Evolutionary conservation across 2,888 invertebrate genomes (phyloP).

Genomic region (Cantharis rustica): DNA sequence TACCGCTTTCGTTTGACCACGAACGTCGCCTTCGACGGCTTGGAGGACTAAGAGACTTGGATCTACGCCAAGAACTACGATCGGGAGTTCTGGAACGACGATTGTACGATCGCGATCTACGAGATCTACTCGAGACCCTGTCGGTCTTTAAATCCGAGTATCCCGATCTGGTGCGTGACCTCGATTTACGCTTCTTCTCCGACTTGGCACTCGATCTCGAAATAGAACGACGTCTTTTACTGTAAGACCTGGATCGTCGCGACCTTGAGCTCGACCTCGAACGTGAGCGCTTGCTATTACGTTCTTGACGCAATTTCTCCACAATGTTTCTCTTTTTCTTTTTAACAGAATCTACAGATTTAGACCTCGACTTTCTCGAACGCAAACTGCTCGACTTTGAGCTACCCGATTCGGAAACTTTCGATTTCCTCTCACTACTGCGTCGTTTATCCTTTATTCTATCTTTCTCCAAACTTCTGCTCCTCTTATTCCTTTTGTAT

Average conservation of each 20-base stretch:
- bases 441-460: slow-evolving; percentile 26
- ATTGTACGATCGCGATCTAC: slow-evolving; percentile 26
- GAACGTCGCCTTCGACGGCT: slow-evolving; percentile 36
- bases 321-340: slow-evolving; percentile 6
- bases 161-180: slow-evolving; percentile 16
- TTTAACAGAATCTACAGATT: slow-evolving; percentile 13
- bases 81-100: slow-evolving; percentile 28
- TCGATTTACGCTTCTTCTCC: slow-evolving; percentile 6
- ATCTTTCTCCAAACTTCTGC: slow-evolving; percentile 29
- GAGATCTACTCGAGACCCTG: neutral
- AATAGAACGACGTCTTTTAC: slow-evolving; percentile 27
- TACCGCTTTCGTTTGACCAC: slow-evolving; percentile 40
- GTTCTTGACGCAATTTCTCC: neutral
- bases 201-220: slow-evolving; percentile 7
- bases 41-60: slow-evolving; percentile 37
- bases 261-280: slow-evolving; percentile 33
- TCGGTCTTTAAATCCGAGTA: slow-evolving; percentile 6
- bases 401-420: slow-evolving; percentile 27
- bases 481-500: slow-evolving; percentile 19
- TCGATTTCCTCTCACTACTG: slow-evolving; percentile 11
- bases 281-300: slow-evolving; percentile 18
- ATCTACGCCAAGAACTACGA: slow-evolving; percentile 35
- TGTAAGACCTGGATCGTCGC: slow-evolving; percentile 21
- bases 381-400: slow-evolving; percentile 32
- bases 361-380: slow-evolving; percentile 29